Percentiles rank a stretch among this genome's conserved stretches.
Evolutionary conservation across 1,140 invertebrate genomes (phyloP).

Genomic region (Telenomus remus): DNA sequence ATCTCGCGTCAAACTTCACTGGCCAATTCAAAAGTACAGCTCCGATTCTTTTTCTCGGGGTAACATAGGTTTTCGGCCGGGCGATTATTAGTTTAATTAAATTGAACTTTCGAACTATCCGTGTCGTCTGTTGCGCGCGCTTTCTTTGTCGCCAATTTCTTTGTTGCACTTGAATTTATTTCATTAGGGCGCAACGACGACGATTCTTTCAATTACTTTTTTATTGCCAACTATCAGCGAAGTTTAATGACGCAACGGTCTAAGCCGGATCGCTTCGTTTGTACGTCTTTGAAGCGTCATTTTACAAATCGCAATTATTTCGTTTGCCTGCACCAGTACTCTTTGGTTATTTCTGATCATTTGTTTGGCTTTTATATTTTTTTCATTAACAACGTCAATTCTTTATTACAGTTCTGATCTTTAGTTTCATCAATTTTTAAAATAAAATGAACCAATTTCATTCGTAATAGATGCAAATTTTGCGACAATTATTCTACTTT

Average conservation of each 20-base stretch:
- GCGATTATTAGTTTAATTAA: constrained; percentile 51
- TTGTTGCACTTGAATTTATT: constrained; percentile 53
- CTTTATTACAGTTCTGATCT: neutral
- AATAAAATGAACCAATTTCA: no score
- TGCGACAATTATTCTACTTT: no score
- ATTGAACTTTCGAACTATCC: constrained; percentile 42
- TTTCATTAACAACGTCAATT: neutral
- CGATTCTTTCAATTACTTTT: constrained; percentile 56
- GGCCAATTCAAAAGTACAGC: constrained; percentile 28
- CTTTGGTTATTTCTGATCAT: neutral
- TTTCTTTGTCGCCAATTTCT: constrained; percentile 41
- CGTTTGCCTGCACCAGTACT: neutral
- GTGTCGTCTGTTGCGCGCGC: constrained; percentile 34
- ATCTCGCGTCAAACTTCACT: constrained; percentile 36
- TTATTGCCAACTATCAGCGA: constrained; percentile 51
- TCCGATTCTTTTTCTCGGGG: constrained; percentile 1
- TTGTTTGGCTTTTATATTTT: neutral
- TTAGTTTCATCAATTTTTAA: no score
- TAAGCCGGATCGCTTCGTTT: constrained; percentile 30
- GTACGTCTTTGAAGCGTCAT: constrained; percentile 26
- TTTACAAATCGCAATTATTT: constrained; percentile 41
- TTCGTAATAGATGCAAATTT: no score
- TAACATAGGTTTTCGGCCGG: constrained; percentile 30
- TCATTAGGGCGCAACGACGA: constrained; percentile 39
- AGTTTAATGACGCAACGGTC: constrained; percentile 45